Base-by-base conservation (phyloP, 1,140 invertebrate genomes). In the Drosophila sturtevanti region DNA sequence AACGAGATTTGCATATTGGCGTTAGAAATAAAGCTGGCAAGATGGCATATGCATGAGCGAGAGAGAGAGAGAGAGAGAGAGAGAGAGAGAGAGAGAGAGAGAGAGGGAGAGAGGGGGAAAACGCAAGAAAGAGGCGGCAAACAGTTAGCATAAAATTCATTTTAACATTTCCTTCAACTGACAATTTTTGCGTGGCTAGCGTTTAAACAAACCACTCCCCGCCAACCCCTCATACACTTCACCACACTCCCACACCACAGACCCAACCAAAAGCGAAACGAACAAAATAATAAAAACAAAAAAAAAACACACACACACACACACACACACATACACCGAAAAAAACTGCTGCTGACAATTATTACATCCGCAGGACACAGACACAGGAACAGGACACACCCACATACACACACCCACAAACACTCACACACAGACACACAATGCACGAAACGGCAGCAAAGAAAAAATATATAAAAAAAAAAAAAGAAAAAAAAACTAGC, bases 321-420 rank as follows among this genome's bases (percentile, higher is more conserved):
- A 64, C n/a, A n/a, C n/a, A n/a, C n/a, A n/a, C n/a, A n/a, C n/a
- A n/a, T n/a, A n/a, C n/a, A n/a, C n/a, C n/a, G n/a, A n/a, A n/a
- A 70, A 75, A 86, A 86, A 79, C 76, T 87, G 84, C 77, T 82
- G 69, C 84, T 89, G 79, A 87, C 84, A 87, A 89, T 89, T 82
- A 87, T 89, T 87, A 89, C 73, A 87, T 89, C 79, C 84, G 79
- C 84, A 89, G 64, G 73, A 89, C 65, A 85, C 21, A 54, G 27
- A 70, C 61, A 48, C 51, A 64, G 64, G 37, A 76, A 69, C 37
- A 51, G 72, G 65, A 59, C n/a, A 54, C 58, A 24, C 59, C 59
- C 59, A 61, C 58, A n/a, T n/a, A 41, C 22, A 14, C 58, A 22
- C 52, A 9, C 52, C 52, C 27, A 51, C 59, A 21, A 24, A 52